A percentile compares a stretch with the other conserved stretches of the same genome.
Conservation (phyloP, 2,888 invertebrate species). For the Chymomyza fuscimana region DNA sequence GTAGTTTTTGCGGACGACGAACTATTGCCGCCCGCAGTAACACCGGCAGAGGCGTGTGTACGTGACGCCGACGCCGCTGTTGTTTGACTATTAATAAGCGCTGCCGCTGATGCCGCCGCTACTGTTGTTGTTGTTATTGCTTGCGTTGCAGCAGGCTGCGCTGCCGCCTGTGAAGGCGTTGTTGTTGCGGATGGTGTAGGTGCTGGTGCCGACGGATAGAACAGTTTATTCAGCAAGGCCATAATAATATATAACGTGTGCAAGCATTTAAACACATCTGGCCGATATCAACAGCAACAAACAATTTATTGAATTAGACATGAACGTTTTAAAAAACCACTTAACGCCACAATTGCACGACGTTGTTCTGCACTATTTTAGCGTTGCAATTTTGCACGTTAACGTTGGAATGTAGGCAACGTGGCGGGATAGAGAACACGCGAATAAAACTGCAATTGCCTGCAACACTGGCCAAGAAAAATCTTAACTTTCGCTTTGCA, state of each 20-base stretch:
- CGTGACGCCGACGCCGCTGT: slow-evolving; percentile 51
- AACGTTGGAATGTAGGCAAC: too few relatives aligned
- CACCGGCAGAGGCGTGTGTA: slow-evolving; percentile 48
- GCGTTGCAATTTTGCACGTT: too few relatives aligned
- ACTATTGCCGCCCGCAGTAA: slow-evolving; percentile 43
- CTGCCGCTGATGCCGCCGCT: slow-evolving; percentile 40
- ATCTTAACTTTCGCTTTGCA: slow-evolving; percentile 65
- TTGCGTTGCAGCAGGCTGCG: slow-evolving; percentile 43
- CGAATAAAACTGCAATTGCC: neutral
- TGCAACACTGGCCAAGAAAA: neutral
- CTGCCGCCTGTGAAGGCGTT: slow-evolving; percentile 48
- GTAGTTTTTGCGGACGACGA: slow-evolving; percentile 70
- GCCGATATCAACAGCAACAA: slow-evolving; percentile 42
- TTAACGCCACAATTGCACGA: neutral
- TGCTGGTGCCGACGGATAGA: slow-evolving; percentile 82
- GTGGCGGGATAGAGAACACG: neutral
- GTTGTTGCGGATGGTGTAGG: slow-evolving; percentile 65
- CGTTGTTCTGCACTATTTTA: neutral
- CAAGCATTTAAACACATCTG: slow-evolving; percentile 71
- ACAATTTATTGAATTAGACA: slow-evolving; percentile 47
- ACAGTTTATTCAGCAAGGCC: slow-evolving; percentile 88
- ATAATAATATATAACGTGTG: slow-evolving; percentile 79
- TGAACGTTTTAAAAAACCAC: slow-evolving; percentile 16
- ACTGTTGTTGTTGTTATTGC: slow-evolving; percentile 45
- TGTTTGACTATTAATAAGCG: slow-evolving; percentile 52